A percentile compares a stretch with the other conserved stretches of the same genome.
These are phyloP conservation scores for Campoletis raptor DNA, from an alignment of 2,888 invertebrate genomes.

Conservation along the genomic window DNA sequence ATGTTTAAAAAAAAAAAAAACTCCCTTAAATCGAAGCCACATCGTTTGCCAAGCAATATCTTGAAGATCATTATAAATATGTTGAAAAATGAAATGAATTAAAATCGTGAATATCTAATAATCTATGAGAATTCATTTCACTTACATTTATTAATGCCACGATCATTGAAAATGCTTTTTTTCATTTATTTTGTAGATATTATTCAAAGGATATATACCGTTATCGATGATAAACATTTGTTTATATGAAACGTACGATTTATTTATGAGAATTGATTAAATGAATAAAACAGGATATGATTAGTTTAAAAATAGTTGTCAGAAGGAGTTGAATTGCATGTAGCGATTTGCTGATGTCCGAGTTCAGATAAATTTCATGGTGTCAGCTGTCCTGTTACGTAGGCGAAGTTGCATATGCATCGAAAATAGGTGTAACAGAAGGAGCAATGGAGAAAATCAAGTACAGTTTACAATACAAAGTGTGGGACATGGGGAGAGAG, in stretches of 20 bases:
- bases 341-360: background rate
- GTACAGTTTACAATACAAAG: conserved; percentile 34
- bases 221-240: background rate
- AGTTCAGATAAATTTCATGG: conserved; percentile 27
- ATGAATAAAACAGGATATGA: background rate
- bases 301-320: background rate
- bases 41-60: background rate
- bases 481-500: conserved; percentile 16
- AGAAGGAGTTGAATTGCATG: background rate
- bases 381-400: conserved; percentile 50
- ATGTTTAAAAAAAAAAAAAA: background rate
- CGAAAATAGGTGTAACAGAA: conserved; percentile 20
- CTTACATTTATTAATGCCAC: too few species aligned
- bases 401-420: conserved; percentile 28
- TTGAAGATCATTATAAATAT: background rate
- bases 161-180: background rate
- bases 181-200: background rate
- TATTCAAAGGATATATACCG: background rate
- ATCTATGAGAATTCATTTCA: background rate
- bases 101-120: background rate
- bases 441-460: conserved; percentile 47
- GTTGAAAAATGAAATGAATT: background rate
- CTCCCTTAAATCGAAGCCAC: background rate
- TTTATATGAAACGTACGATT: background rate
- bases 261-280: background rate